Evolutionary conservation across 1,140 invertebrate species (phyloP).

Genomic region (Lerema accius): DNA sequence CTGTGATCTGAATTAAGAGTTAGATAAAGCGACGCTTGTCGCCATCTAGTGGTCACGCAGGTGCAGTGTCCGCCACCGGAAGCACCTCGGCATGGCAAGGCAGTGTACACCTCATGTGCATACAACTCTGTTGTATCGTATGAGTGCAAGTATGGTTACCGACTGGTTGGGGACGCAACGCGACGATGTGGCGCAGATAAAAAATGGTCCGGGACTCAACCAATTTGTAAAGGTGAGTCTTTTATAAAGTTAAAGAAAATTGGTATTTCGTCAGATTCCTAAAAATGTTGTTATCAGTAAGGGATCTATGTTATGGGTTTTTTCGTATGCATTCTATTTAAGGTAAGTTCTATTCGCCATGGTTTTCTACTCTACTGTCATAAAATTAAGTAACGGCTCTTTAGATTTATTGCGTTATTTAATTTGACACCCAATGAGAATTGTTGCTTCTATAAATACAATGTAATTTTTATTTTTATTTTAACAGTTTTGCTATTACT

Average conservation of each 20-base stretch:
- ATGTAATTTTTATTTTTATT: too few species aligned
- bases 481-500: too few species aligned
- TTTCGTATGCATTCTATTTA: too few species aligned
- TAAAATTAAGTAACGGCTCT: too few species aligned
- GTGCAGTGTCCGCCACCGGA: conserved; percentile 95
- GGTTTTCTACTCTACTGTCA: too few species aligned
- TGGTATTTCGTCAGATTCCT: neutral
- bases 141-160: conserved; percentile 96
- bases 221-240: conserved; percentile 90
- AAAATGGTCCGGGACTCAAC: conserved; percentile 94
- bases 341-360: too few species aligned
- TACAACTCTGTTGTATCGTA: conserved; percentile 97
- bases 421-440: too few species aligned
- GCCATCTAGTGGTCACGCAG: conserved; percentile 89
- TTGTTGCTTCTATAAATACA: too few species aligned
- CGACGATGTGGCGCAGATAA: conserved; percentile 95
- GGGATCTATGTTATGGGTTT: too few species aligned
- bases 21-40: conserved; percentile 73
- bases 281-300: too few species aligned
- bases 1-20: conserved; percentile 41
- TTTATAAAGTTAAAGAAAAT: neutral
- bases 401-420: too few species aligned
- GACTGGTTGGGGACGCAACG: conserved; percentile 93
- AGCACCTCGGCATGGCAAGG: conserved; percentile 94
- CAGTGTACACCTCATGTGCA: conserved; percentile 94